Evolutionary conservation across 2,113 vertebrate genomes (phyloP).

Genomic region (Calyptommatus sinebrachiatus): DNA sequence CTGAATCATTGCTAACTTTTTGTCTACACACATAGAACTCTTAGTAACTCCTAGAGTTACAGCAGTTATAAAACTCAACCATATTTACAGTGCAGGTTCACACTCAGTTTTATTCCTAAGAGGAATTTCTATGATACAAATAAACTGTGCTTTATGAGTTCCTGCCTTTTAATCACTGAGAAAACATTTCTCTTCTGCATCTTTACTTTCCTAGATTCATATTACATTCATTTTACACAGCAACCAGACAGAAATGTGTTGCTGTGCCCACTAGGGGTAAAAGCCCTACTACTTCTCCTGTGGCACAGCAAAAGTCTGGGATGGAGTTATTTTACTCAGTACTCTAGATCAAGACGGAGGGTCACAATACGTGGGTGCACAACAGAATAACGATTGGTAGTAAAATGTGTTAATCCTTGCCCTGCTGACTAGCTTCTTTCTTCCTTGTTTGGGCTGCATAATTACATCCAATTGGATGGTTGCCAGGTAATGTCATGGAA

Average conservation of each 20-base stretch:
- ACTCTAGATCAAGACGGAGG: rapidly evolving
- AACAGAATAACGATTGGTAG: not conserved
- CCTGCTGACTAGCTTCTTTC: not conserved
- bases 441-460: not conserved
- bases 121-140: too few species aligned
- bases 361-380: too few species aligned
- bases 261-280: not conserved
- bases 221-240: not conserved
- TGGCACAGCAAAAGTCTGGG: not conserved
- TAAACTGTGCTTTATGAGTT: too few species aligned
- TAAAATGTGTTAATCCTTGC: not conserved
- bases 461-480: not conserved
- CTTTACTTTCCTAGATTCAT: not conserved
- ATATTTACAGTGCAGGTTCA: too few species aligned
- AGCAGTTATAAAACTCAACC: too few species aligned
- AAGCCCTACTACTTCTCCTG: not conserved
- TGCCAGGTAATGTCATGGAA: not conserved
- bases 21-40: too few species aligned
- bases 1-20: too few species aligned
- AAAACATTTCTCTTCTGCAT: not conserved
- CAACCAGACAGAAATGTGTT: not conserved
- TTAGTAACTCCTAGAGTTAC: too few species aligned
- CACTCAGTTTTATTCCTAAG: too few species aligned
- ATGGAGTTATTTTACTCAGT: not conserved
- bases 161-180: too few species aligned